Base-by-base conservation (phyloP, 2,888 invertebrate species). In the Volucella inflata region DNA sequence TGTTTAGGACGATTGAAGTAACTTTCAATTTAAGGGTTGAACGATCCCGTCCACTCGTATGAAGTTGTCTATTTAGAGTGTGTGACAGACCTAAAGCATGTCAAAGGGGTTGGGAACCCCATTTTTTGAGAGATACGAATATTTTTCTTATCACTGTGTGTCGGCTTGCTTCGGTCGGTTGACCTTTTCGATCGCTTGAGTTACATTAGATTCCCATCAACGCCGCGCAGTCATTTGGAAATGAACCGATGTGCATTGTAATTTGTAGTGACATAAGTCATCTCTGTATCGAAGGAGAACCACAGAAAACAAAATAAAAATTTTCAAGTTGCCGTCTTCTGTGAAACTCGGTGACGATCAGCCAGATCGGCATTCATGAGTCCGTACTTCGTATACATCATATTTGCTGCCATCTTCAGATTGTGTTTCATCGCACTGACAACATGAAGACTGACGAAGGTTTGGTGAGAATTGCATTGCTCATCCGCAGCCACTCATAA, bases 11-110 rank as follows among this genome's bases (percentile, higher is more conserved):
- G 38, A 50, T 30, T 9, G 21, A 12, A 50, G 68, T 60, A 71
- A 59, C 40, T 80, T 85, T 85, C 81, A 81, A 85, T 85, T 85
- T 85, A 85, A 81, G 85, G 85, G 85, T 81, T 85, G 85, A 81
- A 77, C 60, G 72, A 81, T 75, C 62, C 62, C 80, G 80, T 68
- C 70, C 79, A 79, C 65, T 81, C 64, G 68, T 57, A 74, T 74
- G 67, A 77, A 81, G 65, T 65, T 53, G 74, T 60, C 57, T 48
- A 21, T 21, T 21, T 21, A 75, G 68, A 79, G 80, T 85, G 85
- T 80, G 85, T 76, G 80, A 76, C 76, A 80, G 72, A 51, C 17
- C 53, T 59, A 74, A 48, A 55, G 44, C 59, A 10, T 59, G 60
- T 1, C 46, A 72, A 71, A 81, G 81, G 85, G 81, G 72, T 85